Conservation (phyloP, 2,113 vertebrate species). For the Dryoscopus gambensis region DNA sequence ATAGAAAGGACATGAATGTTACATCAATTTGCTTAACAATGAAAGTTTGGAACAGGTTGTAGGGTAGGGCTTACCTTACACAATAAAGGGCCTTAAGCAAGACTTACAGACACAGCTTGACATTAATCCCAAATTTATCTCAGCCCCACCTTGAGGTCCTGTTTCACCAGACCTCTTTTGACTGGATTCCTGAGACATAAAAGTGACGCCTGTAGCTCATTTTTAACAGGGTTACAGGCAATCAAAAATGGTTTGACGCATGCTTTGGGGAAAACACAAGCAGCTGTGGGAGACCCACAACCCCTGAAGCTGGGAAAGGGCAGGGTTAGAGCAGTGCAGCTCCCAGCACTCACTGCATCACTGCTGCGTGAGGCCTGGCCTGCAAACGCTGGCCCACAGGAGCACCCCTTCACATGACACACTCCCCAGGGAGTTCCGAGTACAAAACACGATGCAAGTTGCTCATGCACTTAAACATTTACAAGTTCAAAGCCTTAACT, state of each 20-base stretch:
- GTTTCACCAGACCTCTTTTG: background rate
- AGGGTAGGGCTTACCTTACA: background rate
- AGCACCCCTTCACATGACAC: background rate
- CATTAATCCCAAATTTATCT: background rate
- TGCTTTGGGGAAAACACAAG: background rate
- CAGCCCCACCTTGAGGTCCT: background rate
- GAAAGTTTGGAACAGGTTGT: background rate
- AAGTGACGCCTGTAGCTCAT: background rate
- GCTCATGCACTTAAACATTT: background rate
- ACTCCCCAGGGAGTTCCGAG: background rate
- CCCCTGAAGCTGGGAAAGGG: background rate
- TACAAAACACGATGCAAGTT: fast-evolving
- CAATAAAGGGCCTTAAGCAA: background rate
- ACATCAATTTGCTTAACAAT: background rate
- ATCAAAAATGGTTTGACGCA: fast-evolving
- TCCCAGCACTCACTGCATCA: fast-evolving
- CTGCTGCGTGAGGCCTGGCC: fast-evolving
- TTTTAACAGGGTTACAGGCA: background rate
- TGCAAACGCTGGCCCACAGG: fast-evolving
- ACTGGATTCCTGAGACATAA: background rate
- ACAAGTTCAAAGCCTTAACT: background rate
- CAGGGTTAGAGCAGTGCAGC: background rate
- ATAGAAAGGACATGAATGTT: background rate
- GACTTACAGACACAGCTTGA: background rate
- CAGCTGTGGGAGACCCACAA: background rate